Evolutionary conservation across 2,113 vertebrate genomes (phyloP).

Genomic region (Azemiops feae): DNA sequence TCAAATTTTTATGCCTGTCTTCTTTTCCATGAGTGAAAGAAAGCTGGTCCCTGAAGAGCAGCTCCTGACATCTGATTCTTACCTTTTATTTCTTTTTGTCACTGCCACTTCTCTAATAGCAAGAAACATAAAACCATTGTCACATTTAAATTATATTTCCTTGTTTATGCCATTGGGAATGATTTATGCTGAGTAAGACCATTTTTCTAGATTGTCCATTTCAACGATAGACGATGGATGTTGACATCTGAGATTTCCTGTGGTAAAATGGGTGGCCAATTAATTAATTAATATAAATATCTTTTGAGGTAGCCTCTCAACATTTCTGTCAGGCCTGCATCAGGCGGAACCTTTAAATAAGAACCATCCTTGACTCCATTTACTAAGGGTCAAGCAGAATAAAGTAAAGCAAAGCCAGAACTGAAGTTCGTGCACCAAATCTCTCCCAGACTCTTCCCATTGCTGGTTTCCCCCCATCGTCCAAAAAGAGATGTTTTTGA

Average conservation of each 20-base stretch:
- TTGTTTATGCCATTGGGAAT: not conserved
- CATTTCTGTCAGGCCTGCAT: not conserved
- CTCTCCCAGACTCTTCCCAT: not conserved
- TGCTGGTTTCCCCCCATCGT: not conserved
- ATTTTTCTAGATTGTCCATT: not conserved
- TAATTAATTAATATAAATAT: not conserved
- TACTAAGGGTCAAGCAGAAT: not conserved
- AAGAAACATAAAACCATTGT: not conserved
- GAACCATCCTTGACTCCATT: not conserved
- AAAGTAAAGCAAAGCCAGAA: not conserved
- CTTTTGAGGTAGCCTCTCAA: not conserved
- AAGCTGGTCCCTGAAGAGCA: not conserved
- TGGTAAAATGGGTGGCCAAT: not conserved
- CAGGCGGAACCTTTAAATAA: not conserved
- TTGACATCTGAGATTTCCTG: not conserved
- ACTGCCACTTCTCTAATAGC: not conserved
- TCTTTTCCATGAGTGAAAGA: not conserved
- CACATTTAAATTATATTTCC: not conserved
- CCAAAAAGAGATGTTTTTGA: not conserved
- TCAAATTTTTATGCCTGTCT: not conserved
- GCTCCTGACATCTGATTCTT: not conserved
- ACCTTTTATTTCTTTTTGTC: not conserved
- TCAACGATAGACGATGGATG: not conserved
- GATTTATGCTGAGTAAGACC: not conserved
- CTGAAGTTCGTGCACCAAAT: not conserved